Evolutionary conservation across 2,797 vertebrate genomes (phyloP).

Genomic region (Ptychobarbus kaznakovi): DNA sequence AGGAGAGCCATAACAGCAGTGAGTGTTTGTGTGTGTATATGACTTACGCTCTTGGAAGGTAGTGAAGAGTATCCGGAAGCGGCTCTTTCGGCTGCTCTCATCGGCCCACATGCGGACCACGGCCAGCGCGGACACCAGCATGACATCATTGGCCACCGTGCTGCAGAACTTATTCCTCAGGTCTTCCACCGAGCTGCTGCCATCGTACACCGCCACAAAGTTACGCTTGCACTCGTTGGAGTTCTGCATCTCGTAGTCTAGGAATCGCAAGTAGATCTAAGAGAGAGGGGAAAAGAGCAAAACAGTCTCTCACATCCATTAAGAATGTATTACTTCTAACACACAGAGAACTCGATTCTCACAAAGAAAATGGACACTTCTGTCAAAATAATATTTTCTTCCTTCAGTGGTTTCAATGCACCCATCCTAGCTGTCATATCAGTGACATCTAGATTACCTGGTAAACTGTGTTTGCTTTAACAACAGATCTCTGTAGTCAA

Average conservation of each 20-base stretch:
- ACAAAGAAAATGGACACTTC: neutral
- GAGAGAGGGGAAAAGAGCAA: conserved; percentile 38
- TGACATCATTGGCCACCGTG: conserved; percentile 97
- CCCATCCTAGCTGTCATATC: neutral
- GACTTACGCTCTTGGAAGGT: conserved; percentile 98
- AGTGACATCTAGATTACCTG: conserved; percentile 4
- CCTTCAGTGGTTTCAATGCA: neutral
- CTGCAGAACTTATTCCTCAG: conserved; percentile 97
- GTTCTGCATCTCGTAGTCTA: conserved; percentile 99
- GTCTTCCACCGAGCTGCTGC: conserved; percentile 95
- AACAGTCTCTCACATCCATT: neutral
- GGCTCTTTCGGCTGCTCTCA: conserved; percentile 91
- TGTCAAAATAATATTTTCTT: neutral
- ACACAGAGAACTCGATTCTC: neutral
- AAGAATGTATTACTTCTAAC: conserved; percentile 3
- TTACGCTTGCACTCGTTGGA: conserved; percentile 99
- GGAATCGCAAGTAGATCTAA: conserved; percentile 96
- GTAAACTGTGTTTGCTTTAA: conserved; percentile 24
- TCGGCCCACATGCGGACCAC: conserved; percentile 99
- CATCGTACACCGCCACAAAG: conserved; percentile 97
- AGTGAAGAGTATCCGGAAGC: conserved; percentile 98
- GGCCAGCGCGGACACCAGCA: conserved; percentile 91
- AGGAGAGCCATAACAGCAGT: too few relatives aligned
- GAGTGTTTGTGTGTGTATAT: neutral
- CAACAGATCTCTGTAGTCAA: conserved; percentile 7